Percentiles rank a stretch among this genome's conserved stretches.
These are phyloP conservation scores for Anthophora plumipes DNA, from an alignment of 2,888 invertebrate species.

Conservation along the genomic window DNA sequence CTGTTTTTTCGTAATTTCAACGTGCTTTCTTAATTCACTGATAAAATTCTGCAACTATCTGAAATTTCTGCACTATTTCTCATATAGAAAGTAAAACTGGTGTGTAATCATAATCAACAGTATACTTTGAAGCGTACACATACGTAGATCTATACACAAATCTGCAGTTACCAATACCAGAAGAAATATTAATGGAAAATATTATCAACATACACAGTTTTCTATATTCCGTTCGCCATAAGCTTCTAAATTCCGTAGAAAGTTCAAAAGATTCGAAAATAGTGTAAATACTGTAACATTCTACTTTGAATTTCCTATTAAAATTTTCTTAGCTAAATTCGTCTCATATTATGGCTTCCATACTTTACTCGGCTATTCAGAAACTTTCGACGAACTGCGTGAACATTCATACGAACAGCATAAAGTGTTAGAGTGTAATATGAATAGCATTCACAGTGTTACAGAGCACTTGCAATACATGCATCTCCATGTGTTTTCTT, in stretches of 20 bases:
- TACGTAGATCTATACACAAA: neutral
- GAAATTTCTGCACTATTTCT: neutral
- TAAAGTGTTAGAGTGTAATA: conserved; percentile 38
- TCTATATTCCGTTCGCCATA: neutral
- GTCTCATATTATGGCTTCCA: neutral
- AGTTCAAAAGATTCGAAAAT: too few species aligned
- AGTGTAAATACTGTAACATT: too few species aligned
- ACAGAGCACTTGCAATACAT: conserved; percentile 20
- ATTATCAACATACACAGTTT: neutral
- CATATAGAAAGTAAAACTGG: neutral
- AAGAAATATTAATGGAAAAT: neutral
- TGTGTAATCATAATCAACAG: neutral
- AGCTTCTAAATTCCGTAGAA: neutral
- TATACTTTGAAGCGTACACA: neutral
- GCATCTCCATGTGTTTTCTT: neutral
- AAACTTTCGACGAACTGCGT: neutral
- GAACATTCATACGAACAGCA: conserved; percentile 20
- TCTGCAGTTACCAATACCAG: neutral
- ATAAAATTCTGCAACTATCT: neutral
- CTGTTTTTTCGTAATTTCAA: neutral
- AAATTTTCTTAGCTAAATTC: neutral
- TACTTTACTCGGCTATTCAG: neutral
- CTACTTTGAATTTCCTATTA: neutral
- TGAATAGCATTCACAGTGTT: conserved; percentile 49
- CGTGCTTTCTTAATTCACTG: neutral